Base-by-base conservation (phyloP, 2,797 vertebrate species). In the Atherinosoma microstoma region DNA sequence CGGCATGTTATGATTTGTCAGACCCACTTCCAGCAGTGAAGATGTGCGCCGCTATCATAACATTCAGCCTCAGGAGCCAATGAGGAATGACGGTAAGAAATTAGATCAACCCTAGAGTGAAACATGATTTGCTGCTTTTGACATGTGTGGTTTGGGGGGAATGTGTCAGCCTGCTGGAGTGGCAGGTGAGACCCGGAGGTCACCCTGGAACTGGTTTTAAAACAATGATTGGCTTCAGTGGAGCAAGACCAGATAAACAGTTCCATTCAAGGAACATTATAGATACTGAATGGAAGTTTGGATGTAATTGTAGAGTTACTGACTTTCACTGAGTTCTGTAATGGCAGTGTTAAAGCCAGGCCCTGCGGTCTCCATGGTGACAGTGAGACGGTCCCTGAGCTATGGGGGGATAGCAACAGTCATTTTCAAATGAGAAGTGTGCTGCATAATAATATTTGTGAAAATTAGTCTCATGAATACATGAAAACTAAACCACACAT, bases 281-380 rank as follows among this genome's bases (percentile, higher is more conserved):
- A 85, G 85, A 86, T 83, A 89, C 80, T 67, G 86, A 91, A 83
- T 78, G 79, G 75, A 90, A 87, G 90, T 91, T 89, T 77, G 87
- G 79, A 80, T 80, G 84, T 80, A 81, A 90, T 86, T 83, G 82
- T 81, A 61, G 82, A 87, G 88, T 86, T 84, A 71, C 81, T 40
- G 87, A 80, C 67, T 89, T 85, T 74, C 76, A 76, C 64, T 60
- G 61, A 82, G 87, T 77, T 80, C 82, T 76, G 78, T 79, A 71
- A 56, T 76, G 83, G 71, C 57, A 32, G 84, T 82, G 84, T 87
- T 76, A 88, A 72, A 78, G 72, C 35, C 0, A 67, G 85, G 87
- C 79, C 89, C 84, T 87, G 78, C 87, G 73, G 92, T 93, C 90
- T 80, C 91, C 90, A 92, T 94, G 93, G 91, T 85, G 87, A 94